These are phyloP conservation scores for Nomia melanderi DNA, from an alignment of 1,140 invertebrate genomes.

Conservation along the genomic window DNA sequence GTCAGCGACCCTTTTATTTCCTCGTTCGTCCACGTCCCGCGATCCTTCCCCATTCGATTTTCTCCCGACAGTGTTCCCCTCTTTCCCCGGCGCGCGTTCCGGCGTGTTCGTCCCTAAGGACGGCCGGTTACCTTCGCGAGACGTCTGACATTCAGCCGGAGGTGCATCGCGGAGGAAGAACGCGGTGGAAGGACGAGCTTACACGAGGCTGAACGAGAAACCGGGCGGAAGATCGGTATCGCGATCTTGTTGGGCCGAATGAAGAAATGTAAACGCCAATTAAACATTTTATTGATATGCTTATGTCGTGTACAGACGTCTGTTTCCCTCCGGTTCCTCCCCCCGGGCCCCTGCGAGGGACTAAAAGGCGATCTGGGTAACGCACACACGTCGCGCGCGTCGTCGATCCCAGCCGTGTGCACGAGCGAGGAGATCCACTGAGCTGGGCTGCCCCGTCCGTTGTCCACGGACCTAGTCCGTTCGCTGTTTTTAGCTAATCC, in stretches of 20 bases:
- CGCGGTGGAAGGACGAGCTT: slow-evolving; percentile 45
- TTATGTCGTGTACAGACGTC: slow-evolving; percentile 74
- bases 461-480: slow-evolving; percentile 27
- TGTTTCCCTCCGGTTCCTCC: slow-evolving; percentile 31
- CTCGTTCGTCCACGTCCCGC: slow-evolving; percentile 7
- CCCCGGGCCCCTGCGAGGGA: background rate
- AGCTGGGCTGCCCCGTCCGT: background rate
- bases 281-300: slow-evolving; percentile 79
- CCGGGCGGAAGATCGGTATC: slow-evolving; percentile 72
- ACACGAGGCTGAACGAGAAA: slow-evolving; percentile 55
- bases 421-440: too few relatives aligned
- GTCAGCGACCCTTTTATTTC: slow-evolving; percentile 35
- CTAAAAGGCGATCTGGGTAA: slow-evolving; percentile 32
- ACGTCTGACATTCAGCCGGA: slow-evolving; percentile 45
- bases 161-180: slow-evolving; percentile 23
- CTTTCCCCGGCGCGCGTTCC: background rate
- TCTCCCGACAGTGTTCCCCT: background rate
- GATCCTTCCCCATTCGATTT: slow-evolving; percentile 16
- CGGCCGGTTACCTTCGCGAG: slow-evolving; percentile 37
- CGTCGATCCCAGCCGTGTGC: too few relatives aligned
- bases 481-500: slow-evolving; percentile 57
- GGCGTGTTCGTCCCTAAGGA: background rate
- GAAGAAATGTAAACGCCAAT: slow-evolving; percentile 78
- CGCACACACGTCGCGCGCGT: slow-evolving; percentile 7
- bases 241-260: slow-evolving; percentile 74